A percentile compares a stretch with the other conserved stretches of the same genome.
Conservation (phyloP, 2,797 vertebrate species). For the Pygocentrus nattereri region DNA sequence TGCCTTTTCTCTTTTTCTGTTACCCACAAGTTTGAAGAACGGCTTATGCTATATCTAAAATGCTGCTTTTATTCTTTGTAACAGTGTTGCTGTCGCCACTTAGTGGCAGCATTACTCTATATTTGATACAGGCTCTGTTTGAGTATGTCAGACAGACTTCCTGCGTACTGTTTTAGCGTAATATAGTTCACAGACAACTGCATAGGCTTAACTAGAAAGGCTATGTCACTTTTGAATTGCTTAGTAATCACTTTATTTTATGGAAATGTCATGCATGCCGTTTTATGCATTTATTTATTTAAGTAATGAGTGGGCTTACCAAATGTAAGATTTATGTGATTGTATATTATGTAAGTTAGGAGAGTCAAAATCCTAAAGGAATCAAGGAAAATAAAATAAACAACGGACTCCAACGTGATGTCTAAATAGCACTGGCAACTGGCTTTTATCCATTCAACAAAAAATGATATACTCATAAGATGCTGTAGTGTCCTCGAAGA, state of each 20-base stretch:
- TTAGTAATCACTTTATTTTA: background rate
- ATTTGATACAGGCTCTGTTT: background rate
- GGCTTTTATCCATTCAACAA: background rate
- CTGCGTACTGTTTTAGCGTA: background rate
- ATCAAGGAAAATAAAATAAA: background rate
- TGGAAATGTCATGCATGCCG: background rate
- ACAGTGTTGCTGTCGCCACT: constrained; percentile 1
- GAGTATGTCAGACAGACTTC: background rate
- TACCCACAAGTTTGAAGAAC: background rate
- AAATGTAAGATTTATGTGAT: background rate
- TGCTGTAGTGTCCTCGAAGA: background rate
- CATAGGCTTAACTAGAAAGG: background rate
- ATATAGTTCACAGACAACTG: background rate
- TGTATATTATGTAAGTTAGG: background rate
- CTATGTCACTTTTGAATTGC: background rate
- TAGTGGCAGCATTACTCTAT: constrained; percentile 8
- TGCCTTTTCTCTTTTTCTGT: background rate
- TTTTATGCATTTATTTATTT: constrained; percentile 21
- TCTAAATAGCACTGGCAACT: background rate
- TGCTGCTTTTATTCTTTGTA: background rate
- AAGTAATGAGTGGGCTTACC: constrained; percentile 64
- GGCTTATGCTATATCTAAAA: background rate
- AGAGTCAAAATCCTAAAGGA: background rate
- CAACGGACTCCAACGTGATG: background rate
- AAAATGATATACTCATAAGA: background rate